phyloP scores from a whole-genome alignment of 2,113 vertebrate species.

The Sinocyclocheilus maitianheensis region DNA sequence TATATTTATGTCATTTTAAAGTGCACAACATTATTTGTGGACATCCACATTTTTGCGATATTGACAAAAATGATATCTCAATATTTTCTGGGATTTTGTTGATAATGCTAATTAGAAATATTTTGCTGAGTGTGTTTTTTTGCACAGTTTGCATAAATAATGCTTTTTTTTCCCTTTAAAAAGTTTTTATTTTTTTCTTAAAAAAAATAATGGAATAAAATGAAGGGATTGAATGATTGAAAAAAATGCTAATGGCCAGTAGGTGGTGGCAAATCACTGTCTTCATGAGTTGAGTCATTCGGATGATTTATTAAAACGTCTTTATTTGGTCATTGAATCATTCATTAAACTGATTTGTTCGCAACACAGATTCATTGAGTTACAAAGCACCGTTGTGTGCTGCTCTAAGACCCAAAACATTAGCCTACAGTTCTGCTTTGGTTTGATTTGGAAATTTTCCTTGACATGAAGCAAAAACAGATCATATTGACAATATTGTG shows the following conservation, averaged over 20 bases:
- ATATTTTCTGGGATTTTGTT: not conserved
- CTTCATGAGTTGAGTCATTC: not conserved
- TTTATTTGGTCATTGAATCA: too few relatives aligned
- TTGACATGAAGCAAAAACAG: too few relatives aligned
- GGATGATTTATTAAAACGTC: too few relatives aligned
- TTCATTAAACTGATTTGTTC: too few relatives aligned
- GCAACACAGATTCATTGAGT: too few relatives aligned
- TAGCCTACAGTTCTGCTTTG: too few relatives aligned
- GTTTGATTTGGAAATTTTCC: too few relatives aligned
- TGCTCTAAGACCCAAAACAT: not conserved
- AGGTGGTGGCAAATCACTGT: not conserved
- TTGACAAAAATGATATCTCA: not conserved
- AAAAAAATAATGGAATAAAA: too few relatives aligned
- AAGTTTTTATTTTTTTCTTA: not conserved
- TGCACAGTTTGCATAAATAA: not conserved
- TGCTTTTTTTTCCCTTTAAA: too few relatives aligned
- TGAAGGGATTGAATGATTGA: not conserved
- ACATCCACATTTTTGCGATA: not conserved
- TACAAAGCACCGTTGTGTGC: too few relatives aligned
- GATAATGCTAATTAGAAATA: not conserved
- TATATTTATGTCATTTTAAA: not conserved
- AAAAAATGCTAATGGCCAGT: not conserved
- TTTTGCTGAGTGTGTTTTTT: not conserved
- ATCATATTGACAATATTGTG: too few relatives aligned
- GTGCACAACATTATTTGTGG: not conserved